Evolutionary conservation across 2,113 vertebrate species (phyloP).

Genomic region (Heterotis niloticus): DNA sequence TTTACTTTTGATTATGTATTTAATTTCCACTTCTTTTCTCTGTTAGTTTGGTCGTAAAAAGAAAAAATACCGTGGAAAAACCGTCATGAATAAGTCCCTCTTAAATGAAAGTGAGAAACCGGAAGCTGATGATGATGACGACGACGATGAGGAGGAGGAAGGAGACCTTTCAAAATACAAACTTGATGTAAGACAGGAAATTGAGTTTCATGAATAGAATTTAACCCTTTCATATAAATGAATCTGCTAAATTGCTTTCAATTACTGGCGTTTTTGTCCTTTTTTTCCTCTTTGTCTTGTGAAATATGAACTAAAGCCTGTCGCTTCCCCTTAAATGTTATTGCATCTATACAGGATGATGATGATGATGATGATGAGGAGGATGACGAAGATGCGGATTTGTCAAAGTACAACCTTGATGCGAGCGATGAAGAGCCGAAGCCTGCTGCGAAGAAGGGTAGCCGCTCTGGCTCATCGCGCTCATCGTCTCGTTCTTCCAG

Average conservation of each 20-base stretch:
- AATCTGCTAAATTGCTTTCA: background rate
- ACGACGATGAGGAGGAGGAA: constrained; percentile 84
- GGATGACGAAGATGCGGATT: constrained; percentile 74
- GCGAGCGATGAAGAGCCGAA: constrained; percentile 80
- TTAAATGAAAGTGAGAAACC: constrained; percentile 84
- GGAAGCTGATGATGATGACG: constrained; percentile 64
- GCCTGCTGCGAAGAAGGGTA: constrained; percentile 68
- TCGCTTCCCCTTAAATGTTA: background rate
- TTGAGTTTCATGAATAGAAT: background rate
- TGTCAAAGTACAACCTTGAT: constrained; percentile 93
- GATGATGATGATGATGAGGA: constrained; percentile 83
- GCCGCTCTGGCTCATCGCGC: constrained; percentile 83
- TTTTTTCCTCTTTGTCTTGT: background rate
- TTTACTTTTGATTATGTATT: background rate
- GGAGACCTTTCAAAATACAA: constrained; percentile 97
- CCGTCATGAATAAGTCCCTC: constrained; percentile 66
- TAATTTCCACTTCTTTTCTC: background rate
- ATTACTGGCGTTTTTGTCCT: too few relatives aligned
- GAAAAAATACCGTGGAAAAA: constrained; percentile 92
- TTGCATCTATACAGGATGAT: constrained; percentile 69
- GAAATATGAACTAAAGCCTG: background rate
- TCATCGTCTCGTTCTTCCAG: constrained; percentile 87
- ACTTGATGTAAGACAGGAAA: constrained; percentile 75
- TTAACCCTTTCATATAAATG: too few relatives aligned
- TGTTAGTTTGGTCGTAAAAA: constrained; percentile 94